These are phyloP conservation scores for Aphidius ervi DNA, from an alignment of 1,140 invertebrate species.

Conservation along the genomic window DNA sequence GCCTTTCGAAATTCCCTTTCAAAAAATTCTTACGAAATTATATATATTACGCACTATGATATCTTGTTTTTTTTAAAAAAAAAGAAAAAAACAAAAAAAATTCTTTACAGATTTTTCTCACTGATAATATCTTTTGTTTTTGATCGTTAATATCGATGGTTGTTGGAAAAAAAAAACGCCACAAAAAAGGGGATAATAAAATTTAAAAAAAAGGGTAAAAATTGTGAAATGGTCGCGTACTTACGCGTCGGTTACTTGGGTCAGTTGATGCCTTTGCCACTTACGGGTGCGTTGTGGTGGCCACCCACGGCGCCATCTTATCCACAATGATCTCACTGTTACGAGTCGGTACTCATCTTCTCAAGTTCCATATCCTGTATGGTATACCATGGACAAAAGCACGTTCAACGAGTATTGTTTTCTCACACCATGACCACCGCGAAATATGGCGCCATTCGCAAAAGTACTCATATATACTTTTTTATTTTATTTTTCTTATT, in stretches of 20 bases:
- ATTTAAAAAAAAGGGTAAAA: too few relatives aligned
- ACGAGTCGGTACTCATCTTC: constrained; percentile 44
- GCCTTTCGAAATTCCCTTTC: background rate
- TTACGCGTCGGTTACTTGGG: constrained; percentile 11
- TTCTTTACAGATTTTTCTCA: background rate
- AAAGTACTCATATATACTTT: constrained; percentile 1
- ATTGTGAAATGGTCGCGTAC: background rate
- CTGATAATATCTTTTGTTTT: too few relatives aligned
- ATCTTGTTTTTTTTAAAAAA: background rate
- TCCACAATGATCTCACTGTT: constrained; percentile 35
- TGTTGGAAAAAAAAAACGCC: too few relatives aligned
- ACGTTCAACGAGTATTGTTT: constrained; percentile 16
- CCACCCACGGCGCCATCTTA: constrained; percentile 51
- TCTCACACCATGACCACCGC: constrained; percentile 12
- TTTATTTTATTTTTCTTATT: background rate
- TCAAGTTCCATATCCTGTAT: constrained; percentile 51
- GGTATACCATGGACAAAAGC: constrained; percentile 16
- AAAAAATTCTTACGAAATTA: background rate
- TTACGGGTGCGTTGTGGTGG: constrained; percentile 26
- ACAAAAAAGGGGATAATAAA: too few relatives aligned
- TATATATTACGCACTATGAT: background rate
- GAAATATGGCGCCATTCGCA: background rate
- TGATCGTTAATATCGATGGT: too few relatives aligned
- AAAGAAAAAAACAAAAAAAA: constrained; percentile 5
- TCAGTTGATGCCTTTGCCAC: constrained; percentile 2